These are phyloP conservation scores for Limnephilus auricula DNA, from an alignment of 2,888 invertebrate genomes.

Conservation along the genomic window DNA sequence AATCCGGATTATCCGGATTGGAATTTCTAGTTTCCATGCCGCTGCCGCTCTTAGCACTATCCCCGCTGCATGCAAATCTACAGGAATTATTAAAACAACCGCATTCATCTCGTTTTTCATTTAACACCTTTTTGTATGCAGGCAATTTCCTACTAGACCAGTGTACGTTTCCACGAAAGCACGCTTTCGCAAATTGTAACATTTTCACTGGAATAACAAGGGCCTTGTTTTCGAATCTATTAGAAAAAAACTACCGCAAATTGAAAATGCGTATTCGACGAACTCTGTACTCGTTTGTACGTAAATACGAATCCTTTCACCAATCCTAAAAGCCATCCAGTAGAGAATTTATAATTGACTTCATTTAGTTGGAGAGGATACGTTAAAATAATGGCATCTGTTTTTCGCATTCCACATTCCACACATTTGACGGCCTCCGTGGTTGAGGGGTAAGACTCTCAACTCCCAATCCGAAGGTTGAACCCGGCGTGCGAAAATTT, in stretches of 20 bases:
- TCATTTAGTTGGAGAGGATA: not conserved
- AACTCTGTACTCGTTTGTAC: not conserved
- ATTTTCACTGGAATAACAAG: not conserved
- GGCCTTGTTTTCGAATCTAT: not conserved
- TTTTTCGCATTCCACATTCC: not conserved
- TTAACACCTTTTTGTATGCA: constrained; percentile 58
- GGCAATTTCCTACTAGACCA: not conserved
- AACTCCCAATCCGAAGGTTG: no score
- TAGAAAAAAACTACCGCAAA: not conserved
- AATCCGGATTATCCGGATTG: no score
- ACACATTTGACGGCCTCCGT: no score
- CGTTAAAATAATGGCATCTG: not conserved
- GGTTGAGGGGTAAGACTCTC: no score
- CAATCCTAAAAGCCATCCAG: not conserved
- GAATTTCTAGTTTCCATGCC: not conserved
- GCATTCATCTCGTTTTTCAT: constrained; percentile 42
- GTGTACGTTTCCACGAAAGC: not conserved
- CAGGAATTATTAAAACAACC: constrained; percentile 40
- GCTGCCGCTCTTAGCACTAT: not conserved
- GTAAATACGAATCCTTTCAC: not conserved
- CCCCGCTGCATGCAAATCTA: constrained; percentile 12
- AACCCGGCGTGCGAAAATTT: no score
- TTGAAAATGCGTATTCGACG: not conserved
- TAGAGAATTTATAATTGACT: not conserved
- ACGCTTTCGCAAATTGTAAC: not conserved